Percentiles rank a stretch among this genome's conserved stretches.
These are phyloP conservation scores for Didymodactylos carnosus DNA, from an alignment of 2,888 invertebrate species.

Conservation along the genomic window DNA sequence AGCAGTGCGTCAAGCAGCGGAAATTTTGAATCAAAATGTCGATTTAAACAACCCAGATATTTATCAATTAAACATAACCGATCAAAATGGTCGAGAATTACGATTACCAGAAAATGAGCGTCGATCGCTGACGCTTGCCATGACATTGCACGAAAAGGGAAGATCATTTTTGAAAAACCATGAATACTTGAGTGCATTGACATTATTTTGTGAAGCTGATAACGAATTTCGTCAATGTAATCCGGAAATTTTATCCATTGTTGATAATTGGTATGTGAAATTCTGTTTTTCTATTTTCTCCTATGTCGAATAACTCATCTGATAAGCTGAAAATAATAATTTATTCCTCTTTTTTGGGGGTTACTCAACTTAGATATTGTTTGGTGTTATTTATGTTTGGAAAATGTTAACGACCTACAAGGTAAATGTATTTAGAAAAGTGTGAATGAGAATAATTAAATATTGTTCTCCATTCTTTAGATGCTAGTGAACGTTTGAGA, in stretches of 20 bases:
- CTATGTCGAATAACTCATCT: conserved; percentile 59
- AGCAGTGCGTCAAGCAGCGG: conserved; percentile 19
- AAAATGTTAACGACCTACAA: conserved; percentile 49
- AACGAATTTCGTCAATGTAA: conserved; percentile 43
- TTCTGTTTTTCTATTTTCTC: conserved; percentile 16
- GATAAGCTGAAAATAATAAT: background rate
- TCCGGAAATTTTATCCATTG: conserved; percentile 15
- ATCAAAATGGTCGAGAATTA: background rate
- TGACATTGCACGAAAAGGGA: conserved; percentile 61
- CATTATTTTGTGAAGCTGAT: conserved; percentile 58
- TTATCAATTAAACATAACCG: background rate
- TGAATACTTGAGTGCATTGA: conserved; percentile 49
- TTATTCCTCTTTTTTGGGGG: background rate
- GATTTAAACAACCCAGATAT: background rate
- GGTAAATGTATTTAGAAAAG: conserved; percentile 19
- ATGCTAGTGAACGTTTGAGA: conserved; percentile 42
- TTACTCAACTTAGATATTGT: conserved; percentile 61
- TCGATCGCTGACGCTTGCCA: conserved; percentile 48
- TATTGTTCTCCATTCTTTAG: conserved; percentile 7
- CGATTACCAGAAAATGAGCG: background rate
- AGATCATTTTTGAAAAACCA: conserved; percentile 46
- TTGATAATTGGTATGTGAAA: conserved; percentile 11
- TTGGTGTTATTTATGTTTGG: conserved; percentile 66
- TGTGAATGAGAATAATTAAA: background rate
- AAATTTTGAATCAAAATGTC: background rate